Conservation (phyloP, 2,113 vertebrate species). For the Beaufortia kweichowensis region DNA sequence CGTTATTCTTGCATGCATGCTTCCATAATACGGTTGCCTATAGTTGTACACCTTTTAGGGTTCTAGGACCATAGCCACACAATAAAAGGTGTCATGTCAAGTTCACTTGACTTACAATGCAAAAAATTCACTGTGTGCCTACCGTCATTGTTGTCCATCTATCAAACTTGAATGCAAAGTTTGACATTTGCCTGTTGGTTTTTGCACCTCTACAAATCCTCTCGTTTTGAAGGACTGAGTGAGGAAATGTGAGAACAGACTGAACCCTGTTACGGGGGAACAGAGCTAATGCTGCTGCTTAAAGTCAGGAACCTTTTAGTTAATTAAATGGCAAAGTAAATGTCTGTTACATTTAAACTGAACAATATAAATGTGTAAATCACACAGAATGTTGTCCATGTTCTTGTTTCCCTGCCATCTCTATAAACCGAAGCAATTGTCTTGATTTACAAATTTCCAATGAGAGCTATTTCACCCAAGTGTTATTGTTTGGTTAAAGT, state of each 20-base stretch:
- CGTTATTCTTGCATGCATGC: conserved; percentile 9
- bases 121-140: conserved; percentile 42
- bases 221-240: not conserved
- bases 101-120: conserved; percentile 25
- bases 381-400: conserved; percentile 46
- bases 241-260: not conserved
- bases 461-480: not conserved
- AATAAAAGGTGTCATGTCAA: conserved; percentile 38
- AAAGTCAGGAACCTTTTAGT: conserved; percentile 59
- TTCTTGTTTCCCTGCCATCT: conserved; percentile 28
- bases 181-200: not conserved
- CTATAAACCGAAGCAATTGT: too few relatives aligned
- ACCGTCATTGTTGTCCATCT: conserved; percentile 18
- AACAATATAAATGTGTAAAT: conserved; percentile 65
- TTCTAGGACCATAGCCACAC: conserved; percentile 30
- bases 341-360: conserved; percentile 63
- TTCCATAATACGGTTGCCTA: conserved; percentile 12
- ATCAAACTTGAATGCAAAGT: not conserved
- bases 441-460: not conserved
- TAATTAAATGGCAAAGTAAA: conserved; percentile 52
- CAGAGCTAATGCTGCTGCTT: conserved; percentile 55
- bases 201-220: not conserved
- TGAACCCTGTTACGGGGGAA: conserved; percentile 17
- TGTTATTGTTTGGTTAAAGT: too few relatives aligned
- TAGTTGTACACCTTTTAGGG: conserved; percentile 10